Percentiles rank a stretch among this genome's conserved stretches.
These are phyloP conservation scores for Megalopta genalis DNA, from an alignment of 1,140 invertebrate genomes.

Conservation along the genomic window DNA sequence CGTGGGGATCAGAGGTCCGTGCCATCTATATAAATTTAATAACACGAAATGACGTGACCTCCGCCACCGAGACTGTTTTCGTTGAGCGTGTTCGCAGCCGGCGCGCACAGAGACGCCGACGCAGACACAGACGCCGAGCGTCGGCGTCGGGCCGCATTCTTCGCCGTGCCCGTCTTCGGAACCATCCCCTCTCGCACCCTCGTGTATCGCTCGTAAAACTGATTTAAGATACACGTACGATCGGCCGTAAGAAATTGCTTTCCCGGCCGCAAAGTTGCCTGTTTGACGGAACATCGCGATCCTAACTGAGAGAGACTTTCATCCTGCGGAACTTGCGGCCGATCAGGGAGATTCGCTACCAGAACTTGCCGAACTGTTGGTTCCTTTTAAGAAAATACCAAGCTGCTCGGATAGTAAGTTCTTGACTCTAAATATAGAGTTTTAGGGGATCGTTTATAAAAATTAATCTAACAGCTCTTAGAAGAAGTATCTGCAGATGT, in stretches of 20 bases:
- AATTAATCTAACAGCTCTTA: too few species aligned
- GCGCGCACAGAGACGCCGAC: conserved; percentile 45
- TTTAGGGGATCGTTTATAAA: too few species aligned
- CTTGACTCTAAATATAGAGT: too few species aligned
- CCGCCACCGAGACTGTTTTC: conserved; percentile 29
- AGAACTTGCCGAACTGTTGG: too few species aligned
- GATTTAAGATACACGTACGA: conserved; percentile 57
- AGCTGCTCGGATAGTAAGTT: too few species aligned
- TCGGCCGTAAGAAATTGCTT: conserved; percentile 43
- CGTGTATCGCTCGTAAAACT: conserved; percentile 47
- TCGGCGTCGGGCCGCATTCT: conserved; percentile 26
- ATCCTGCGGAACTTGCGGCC: too few species aligned
- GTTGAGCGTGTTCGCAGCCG: background rate
- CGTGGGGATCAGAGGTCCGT: conserved; percentile 59
- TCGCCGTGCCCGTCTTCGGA: background rate
- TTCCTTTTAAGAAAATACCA: too few species aligned
- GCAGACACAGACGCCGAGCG: too few species aligned
- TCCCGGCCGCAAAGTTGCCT: conserved; percentile 7
- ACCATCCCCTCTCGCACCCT: background rate
- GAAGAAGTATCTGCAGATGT: too few species aligned
- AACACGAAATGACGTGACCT: conserved; percentile 69
- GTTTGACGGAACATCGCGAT: conserved; percentile 31
- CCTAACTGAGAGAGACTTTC: conserved; percentile 3
- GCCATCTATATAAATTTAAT: conserved; percentile 71
- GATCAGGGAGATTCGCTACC: too few species aligned